These are phyloP conservation scores for Platyura marginata DNA, from an alignment of 1,140 invertebrate genomes.

Conservation along the genomic window DNA sequence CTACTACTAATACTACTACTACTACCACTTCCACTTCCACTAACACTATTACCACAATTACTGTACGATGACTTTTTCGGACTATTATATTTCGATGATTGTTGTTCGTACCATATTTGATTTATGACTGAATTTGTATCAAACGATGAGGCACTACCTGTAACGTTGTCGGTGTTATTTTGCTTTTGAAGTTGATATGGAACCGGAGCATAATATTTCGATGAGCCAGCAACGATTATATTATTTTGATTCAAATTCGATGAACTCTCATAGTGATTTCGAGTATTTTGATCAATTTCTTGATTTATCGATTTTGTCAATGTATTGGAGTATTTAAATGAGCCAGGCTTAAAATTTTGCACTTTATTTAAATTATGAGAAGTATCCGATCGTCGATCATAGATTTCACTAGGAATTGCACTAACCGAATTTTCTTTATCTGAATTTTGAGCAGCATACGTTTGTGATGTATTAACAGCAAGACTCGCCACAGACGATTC, in stretches of 20 bases:
- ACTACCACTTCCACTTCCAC: slow-evolving; percentile 3
- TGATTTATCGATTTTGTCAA: background rate
- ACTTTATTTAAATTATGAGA: background rate
- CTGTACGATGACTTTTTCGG: slow-evolving; percentile 7
- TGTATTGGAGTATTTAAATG: background rate
- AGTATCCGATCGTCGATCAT: background rate
- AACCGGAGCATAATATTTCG: slow-evolving; percentile 4
- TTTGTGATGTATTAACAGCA: slow-evolving; percentile 29
- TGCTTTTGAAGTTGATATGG: slow-evolving; percentile 3
- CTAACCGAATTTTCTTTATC: background rate
- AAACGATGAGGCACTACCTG: slow-evolving; percentile 1
- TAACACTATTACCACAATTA: background rate
- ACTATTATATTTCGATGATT: background rate
- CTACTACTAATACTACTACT: slow-evolving; percentile 12
- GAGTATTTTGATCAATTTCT: background rate
- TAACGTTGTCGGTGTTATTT: background rate
- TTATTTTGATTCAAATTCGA: background rate
- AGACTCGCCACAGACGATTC: slow-evolving; percentile 15
- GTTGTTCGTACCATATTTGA: slow-evolving; percentile 25
- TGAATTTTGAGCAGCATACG: slow-evolving; percentile 10
- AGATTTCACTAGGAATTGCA: background rate
- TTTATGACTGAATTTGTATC: slow-evolving; percentile 25
- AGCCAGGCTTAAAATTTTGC: background rate
- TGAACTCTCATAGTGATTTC: background rate
- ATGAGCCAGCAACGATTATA: background rate